A percentile compares a stretch with the other conserved stretches of the same genome.
phyloP scores from a whole-genome alignment of 2,797 vertebrate species.

The Rhinella marina region DNA sequence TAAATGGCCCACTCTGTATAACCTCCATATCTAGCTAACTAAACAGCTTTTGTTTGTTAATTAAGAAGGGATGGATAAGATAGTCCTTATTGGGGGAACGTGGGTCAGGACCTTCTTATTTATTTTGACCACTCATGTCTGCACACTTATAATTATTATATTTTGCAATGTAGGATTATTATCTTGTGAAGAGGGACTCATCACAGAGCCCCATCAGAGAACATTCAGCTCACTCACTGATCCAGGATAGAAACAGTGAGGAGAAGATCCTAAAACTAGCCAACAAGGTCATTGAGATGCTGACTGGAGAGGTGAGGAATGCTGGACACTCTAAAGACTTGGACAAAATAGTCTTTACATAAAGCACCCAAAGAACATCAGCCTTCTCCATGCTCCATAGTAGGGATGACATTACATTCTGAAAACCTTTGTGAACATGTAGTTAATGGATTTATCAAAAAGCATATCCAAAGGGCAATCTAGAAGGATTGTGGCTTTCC shows the following conservation, averaged over 20 bases:
- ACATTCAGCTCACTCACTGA: neutral
- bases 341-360: neutral
- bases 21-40: too few species aligned
- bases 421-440: neutral
- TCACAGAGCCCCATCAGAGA: neutral
- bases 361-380: neutral
- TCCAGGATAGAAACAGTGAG: neutral
- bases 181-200: neutral
- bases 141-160: neutral
- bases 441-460: too few species aligned
- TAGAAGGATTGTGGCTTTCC: too few species aligned
- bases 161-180: neutral
- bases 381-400: neutral
- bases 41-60: too few species aligned
- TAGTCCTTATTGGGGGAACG: neutral
- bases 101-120: neutral
- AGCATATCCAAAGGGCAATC: neutral
- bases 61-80: neutral
- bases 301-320: neutral
- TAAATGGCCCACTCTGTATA: too few species aligned
- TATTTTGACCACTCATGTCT: neutral
- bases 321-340: neutral
- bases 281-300: slow-evolving; percentile 20
- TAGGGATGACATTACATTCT: neutral
- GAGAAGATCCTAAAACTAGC: slow-evolving; percentile 17